phyloP scores from a whole-genome alignment of 2,113 vertebrate species.

The Hirundichthys speculiger region DNA sequence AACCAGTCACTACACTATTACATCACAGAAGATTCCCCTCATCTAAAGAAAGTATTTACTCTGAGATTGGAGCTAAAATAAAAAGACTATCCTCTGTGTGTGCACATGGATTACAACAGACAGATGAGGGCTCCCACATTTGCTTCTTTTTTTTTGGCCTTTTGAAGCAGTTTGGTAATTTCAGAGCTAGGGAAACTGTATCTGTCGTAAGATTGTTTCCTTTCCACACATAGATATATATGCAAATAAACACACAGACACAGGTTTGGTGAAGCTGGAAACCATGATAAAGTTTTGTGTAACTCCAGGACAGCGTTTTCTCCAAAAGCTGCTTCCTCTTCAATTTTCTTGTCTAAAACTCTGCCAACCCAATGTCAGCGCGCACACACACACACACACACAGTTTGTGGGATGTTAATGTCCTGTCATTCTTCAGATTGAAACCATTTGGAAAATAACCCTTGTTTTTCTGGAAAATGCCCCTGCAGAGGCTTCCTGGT shows the following conservation, averaged over 20 bases:
- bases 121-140: constrained; percentile 5
- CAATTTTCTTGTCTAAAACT: constrained; percentile 55
- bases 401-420: constrained; percentile 30
- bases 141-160: constrained; percentile 33
- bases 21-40: not conserved
- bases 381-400: not conserved
- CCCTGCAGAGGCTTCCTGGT: constrained; percentile 70
- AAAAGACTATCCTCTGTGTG: not conserved
- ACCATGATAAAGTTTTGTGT: constrained; percentile 42
- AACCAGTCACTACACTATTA: not conserved
- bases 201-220: constrained; percentile 16
- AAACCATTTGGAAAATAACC: constrained; percentile 71
- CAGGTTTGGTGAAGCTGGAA: constrained; percentile 35
- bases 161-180: no score
- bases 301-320: constrained; percentile 41
- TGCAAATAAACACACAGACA: constrained; percentile 9
- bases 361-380: constrained; percentile 35
- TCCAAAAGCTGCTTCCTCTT: constrained; percentile 45
- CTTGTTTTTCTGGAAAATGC: constrained; percentile 69
- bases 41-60: not conserved
- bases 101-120: constrained; percentile 12
- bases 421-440: constrained; percentile 73
- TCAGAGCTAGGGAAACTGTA: constrained; percentile 29
- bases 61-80: not conserved
- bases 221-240: constrained; percentile 10